Evolutionary conservation across 2,113 vertebrate species (phyloP), one percentile per base, ranked within the genome.

Genomic region (Brachyhypopomus gauderio): DNA sequence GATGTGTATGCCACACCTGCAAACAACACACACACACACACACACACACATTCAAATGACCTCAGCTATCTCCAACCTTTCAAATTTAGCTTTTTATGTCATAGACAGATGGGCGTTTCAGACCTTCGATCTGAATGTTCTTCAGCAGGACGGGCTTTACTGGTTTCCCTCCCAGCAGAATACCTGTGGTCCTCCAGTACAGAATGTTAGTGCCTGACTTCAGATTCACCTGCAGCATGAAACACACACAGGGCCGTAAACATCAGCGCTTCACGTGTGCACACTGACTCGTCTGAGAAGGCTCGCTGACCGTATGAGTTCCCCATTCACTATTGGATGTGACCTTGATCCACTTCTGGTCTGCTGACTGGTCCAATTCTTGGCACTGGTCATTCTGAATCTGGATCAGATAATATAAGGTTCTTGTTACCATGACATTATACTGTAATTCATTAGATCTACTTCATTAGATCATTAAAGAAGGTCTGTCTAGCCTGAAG

Each of bases 331-430:
- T 95, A 0, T 93, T 95, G 86, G 95, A 95, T 45, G 97, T 98
- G 70, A 96, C 91, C 83, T 95, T 96, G 80, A 99, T 94, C 97
- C 97, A 98, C 83, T 98, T 99, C 25, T 96, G 93, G 52, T 94
- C 94, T 0, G 93, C 91, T 4, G 95, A 90, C 71, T 92, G 92
- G 85, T 96, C 96, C 95, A 97, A 95, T 89, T 98, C 97, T 89
- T 98, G 97, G 89, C 98, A 99, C 86, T 98, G 98, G 85, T 99
- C 97, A 66, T 99, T 99, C 88, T 99, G 98, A 88, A 98, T 98
- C 98, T 99, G 89, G 75, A 72, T 41, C 74, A 36, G 30, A 3
- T 11, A 64, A 9, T 30, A 30, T 30, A 17, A 34, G 25, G 5
- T 27, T 5, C 5, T 17, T 63, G 60, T 63, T n/a, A 63, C 22